A percentile compares a stretch with the other conserved stretches of the same genome.
phyloP scores from a whole-genome alignment of 2,797 vertebrate genomes.

The Ctenopoma multispine region DNA sequence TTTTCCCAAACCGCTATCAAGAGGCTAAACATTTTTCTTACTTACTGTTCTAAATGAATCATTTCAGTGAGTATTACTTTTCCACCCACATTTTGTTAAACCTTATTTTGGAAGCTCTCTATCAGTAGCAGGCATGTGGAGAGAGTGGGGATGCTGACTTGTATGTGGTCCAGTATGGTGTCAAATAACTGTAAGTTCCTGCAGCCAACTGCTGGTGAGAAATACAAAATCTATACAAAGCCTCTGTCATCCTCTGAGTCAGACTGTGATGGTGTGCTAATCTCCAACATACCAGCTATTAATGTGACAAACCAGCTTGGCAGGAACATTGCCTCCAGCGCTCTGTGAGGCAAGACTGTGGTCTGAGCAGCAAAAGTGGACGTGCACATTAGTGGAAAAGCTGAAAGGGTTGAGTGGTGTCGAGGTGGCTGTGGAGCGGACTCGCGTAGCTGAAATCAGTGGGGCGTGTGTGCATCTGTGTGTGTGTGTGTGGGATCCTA shows the following conservation, averaged over 20 bases:
- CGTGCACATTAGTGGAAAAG: slow-evolving; percentile 45
- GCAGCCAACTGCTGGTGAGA: slow-evolving; percentile 22
- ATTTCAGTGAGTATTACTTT: neutral
- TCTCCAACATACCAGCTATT: slow-evolving; percentile 70
- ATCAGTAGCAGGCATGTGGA: slow-evolving; percentile 29
- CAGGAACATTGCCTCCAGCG: slow-evolving; percentile 44
- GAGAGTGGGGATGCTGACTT: slow-evolving; percentile 17
- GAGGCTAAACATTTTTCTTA: neutral
- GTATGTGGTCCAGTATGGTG: slow-evolving; percentile 24
- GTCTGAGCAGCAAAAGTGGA: slow-evolving; percentile 30
- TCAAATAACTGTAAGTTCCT: slow-evolving; percentile 35
- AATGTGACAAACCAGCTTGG: slow-evolving; percentile 79
- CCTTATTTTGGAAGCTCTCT: slow-evolving; percentile 33
- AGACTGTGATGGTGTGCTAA: slow-evolving; percentile 66
- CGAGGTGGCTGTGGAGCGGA: slow-evolving; percentile 46
- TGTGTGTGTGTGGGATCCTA: slow-evolving; percentile 8
- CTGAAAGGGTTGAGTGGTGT: slow-evolving; percentile 53
- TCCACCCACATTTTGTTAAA: neutral
- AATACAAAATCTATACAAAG: slow-evolving; percentile 55
- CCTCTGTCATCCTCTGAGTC: slow-evolving; percentile 59
- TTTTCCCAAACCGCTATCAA: no score
- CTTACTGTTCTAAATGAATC: neutral
- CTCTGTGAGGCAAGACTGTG: slow-evolving; percentile 14
- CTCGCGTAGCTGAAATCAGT: slow-evolving; percentile 55
- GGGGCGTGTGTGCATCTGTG: neutral